A percentile compares a stretch with the other conserved stretches of the same genome.
Evolutionary conservation across 1,140 invertebrate species (phyloP).

Genomic region (Ceratosolen fusciceps): DNA sequence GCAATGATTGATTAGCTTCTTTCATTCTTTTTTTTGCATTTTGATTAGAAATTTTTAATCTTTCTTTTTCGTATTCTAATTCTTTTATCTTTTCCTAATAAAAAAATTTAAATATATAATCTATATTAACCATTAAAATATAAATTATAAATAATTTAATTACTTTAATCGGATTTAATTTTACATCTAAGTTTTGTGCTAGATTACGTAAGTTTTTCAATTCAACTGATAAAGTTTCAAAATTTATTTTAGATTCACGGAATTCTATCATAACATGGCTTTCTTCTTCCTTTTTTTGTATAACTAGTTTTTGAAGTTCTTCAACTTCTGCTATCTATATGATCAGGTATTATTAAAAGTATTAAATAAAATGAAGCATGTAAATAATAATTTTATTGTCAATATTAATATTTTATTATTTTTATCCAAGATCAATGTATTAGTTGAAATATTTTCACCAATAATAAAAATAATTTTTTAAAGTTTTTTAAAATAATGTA

Average conservation of each 20-base stretch:
- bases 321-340: conserved; percentile 68
- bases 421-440: too few relatives aligned
- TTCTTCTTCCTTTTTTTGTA: conserved; percentile 60
- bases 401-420: too few relatives aligned
- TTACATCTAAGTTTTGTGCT: conserved; percentile 49
- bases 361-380: too few relatives aligned
- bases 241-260: conserved; percentile 61
- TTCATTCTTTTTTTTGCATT: conserved; percentile 47
- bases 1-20: conserved; percentile 50
- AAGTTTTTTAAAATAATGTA: too few relatives aligned
- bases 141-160: neutral
- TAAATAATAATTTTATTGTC: too few relatives aligned
- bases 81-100: conserved; percentile 64
- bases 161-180: conserved; percentile 55
- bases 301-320: conserved; percentile 65
- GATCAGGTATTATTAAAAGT: neutral
- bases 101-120: neutral
- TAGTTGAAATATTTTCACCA: too few relatives aligned
- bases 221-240: conserved; percentile 58
- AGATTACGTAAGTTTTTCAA: conserved; percentile 52
- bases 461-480: too few relatives aligned
- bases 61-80: conserved; percentile 57
- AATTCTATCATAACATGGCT: conserved; percentile 59
- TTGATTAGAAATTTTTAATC: conserved; percentile 48
- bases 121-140: neutral